Base-by-base conservation (phyloP, 2,113 vertebrate species). In the Rhinogobius similis region DNA sequence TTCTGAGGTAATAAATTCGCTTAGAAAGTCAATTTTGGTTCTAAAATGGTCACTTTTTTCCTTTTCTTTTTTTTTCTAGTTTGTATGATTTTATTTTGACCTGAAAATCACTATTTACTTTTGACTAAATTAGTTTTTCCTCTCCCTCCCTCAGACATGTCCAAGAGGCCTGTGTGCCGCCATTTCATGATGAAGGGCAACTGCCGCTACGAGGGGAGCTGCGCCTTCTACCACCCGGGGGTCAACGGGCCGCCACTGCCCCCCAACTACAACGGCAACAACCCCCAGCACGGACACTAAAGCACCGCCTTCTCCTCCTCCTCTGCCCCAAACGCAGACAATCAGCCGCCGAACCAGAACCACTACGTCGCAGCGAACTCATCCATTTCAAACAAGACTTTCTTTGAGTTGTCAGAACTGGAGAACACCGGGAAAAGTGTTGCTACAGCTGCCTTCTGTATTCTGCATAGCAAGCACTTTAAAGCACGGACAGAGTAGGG, bases 141-240 rank as follows among this genome's bases (percentile, higher is more conserved):
- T 21, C 5, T 46, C 26, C 46, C 61, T 56, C 59, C 24, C 39
- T 6, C 87, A 98, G 96, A 98, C 76, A 96, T 95, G 95, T 96
- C 96, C 18, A 94, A 93, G 66, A 94, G 96, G 43, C 94, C 96
- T 0, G 92, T 96, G 23, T 98, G 96, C 83, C 94, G 96, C 10
- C 96, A 98, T 75, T 98, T 98, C 88, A 97, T 96, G 93, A 94
- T 96, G 95, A 98, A 97, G 77, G 96, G 96, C 68, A 96, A 93
- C 90, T 98, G 96, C 87, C 90, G 95, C 73, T 97, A 97, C 5
- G 96, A 98, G 82, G 94, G 93, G 84, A 97, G 94, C 85, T 98
- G 96, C 89, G 96, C 96, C 65, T 98, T 98, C 85, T 98, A 97
- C 86, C 96, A 97, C 72, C 96, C 96, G 0, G 96, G 96, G 0